Percentiles rank a stretch among this genome's conserved stretches.
Evolutionary conservation across 1,140 invertebrate species (phyloP).

Genomic region (Drosophila navojoa): DNA sequence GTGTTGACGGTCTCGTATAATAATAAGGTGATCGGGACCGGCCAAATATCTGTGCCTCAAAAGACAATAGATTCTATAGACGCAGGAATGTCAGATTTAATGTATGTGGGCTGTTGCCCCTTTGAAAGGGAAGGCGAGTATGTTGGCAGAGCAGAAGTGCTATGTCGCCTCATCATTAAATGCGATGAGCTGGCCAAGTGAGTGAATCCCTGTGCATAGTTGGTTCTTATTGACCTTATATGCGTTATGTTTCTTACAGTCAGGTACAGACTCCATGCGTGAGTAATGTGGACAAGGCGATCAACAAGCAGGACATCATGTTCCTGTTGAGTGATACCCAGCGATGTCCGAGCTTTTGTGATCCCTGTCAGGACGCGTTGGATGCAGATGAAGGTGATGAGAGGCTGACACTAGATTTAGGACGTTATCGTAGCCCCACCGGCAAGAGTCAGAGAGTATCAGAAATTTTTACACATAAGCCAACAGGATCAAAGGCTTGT

Average conservation of each 20-base stretch:
- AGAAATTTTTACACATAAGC: slow-evolving; percentile 8
- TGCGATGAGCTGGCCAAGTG: slow-evolving; percentile 35
- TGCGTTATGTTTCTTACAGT: not conserved
- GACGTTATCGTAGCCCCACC: slow-evolving; percentile 41
- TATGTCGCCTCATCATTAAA: slow-evolving; percentile 43
- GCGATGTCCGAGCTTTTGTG: slow-evolving; percentile 27
- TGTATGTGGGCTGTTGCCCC: slow-evolving; percentile 11
- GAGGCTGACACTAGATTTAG: slow-evolving; percentile 37
- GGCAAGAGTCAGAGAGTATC: not conserved
- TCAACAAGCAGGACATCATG: slow-evolving; percentile 48
- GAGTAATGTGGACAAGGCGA: slow-evolving; percentile 9
- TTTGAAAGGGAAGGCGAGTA: not conserved
- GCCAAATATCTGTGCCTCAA: slow-evolving; percentile 17
- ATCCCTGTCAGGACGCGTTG: slow-evolving; percentile 19
- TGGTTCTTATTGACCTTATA: not conserved
- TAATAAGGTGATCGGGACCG: slow-evolving; percentile 3
- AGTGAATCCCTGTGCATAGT: not conserved
- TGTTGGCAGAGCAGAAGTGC: slow-evolving; percentile 22
- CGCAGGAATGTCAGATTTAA: slow-evolving; percentile 31
- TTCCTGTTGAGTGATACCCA: slow-evolving; percentile 53
- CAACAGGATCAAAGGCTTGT: slow-evolving; percentile 21
- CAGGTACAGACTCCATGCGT: not conserved
- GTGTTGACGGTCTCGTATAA: slow-evolving; percentile 9
- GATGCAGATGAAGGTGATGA: slow-evolving; percentile 47
- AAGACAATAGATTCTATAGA: slow-evolving; percentile 21